phyloP scores from a whole-genome alignment of 2,113 vertebrate species.

The Malurus cyaneus region DNA sequence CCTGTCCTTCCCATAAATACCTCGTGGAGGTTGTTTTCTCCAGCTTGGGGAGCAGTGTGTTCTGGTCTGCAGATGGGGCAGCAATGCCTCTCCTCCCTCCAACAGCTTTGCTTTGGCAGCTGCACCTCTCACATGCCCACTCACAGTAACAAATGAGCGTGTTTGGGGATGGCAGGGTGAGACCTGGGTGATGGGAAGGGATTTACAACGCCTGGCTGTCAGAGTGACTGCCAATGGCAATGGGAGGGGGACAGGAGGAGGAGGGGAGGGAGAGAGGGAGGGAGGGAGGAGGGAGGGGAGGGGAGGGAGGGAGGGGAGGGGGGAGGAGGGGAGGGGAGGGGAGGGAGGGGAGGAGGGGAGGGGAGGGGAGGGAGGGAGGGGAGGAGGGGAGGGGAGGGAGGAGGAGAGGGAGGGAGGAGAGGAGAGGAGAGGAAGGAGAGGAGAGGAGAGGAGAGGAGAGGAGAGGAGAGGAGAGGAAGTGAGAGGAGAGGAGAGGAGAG shows the following conservation, averaged over 20 bases:
- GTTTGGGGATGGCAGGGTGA: not conserved
- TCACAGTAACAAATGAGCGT: not conserved
- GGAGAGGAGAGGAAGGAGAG: too few species aligned
- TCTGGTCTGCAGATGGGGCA: not conserved
- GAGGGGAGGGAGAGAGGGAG: not conserved
- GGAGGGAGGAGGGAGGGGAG: not conserved
- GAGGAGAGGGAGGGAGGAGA: too few species aligned
- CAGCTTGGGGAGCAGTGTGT: rapidly evolving
- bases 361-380: not conserved
- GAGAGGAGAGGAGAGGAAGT: too few species aligned
- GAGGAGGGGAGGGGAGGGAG: not conserved
- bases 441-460: too few species aligned
- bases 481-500: not conserved
- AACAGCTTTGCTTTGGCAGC: not conserved
- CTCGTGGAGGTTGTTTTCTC: not conserved
- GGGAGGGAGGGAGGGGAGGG: too few species aligned
- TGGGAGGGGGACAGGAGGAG: not conserved
- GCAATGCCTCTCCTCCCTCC: not conserved
- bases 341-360: too few species aligned
- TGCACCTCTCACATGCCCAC: not conserved
- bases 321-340: not conserved
- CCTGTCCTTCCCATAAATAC: not conserved
- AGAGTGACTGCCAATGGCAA: not conserved
- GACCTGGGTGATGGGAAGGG: not conserved
- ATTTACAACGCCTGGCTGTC: not conserved